phyloP scores from a whole-genome alignment of 2,888 invertebrate genomes.

The Thecophora atra region DNA sequence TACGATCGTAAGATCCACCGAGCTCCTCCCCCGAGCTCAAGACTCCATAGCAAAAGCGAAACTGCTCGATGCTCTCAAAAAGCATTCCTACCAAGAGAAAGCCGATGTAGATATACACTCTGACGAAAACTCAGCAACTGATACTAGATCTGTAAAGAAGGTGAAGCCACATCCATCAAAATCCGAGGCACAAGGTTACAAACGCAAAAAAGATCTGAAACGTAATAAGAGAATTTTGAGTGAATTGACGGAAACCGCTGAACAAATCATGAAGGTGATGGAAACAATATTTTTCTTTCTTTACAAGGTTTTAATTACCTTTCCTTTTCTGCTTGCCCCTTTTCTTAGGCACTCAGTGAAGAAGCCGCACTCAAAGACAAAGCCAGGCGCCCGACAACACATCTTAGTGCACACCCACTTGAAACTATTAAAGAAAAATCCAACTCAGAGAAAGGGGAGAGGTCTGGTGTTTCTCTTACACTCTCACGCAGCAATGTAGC shows the following conservation, averaged over 20 bases:
- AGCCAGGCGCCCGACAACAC: conserved; percentile 58
- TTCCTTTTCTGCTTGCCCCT: background rate
- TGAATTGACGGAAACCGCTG: conserved; percentile 71
- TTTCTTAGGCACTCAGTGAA: conserved; percentile 67
- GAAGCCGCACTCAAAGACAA: conserved; percentile 66
- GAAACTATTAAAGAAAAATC: conserved; percentile 65
- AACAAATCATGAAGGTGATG: conserved; percentile 68
- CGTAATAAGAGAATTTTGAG: conserved; percentile 68
- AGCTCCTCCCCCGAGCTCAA: background rate
- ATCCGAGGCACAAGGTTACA: conserved; percentile 49
- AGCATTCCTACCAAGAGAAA: conserved; percentile 42
- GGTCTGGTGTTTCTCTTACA: conserved; percentile 47
- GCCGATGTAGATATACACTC: conserved; percentile 53
- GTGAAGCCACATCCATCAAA: conserved; percentile 47
- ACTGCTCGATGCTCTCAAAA: conserved; percentile 5
- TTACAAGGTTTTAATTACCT: background rate
- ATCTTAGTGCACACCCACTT: conserved; percentile 59
- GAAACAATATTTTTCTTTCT: background rate
- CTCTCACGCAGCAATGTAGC: conserved; percentile 55
- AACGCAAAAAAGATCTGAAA: conserved; percentile 60
- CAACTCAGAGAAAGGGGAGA: conserved; percentile 47
- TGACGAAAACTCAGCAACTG: conserved; percentile 62
- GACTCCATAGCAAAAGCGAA: background rate
- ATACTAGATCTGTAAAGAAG: conserved; percentile 56
- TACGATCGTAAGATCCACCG: conserved; percentile 37